phyloP scores from a whole-genome alignment of 2,797 vertebrate genomes.

The Cynopterus sphinx region DNA sequence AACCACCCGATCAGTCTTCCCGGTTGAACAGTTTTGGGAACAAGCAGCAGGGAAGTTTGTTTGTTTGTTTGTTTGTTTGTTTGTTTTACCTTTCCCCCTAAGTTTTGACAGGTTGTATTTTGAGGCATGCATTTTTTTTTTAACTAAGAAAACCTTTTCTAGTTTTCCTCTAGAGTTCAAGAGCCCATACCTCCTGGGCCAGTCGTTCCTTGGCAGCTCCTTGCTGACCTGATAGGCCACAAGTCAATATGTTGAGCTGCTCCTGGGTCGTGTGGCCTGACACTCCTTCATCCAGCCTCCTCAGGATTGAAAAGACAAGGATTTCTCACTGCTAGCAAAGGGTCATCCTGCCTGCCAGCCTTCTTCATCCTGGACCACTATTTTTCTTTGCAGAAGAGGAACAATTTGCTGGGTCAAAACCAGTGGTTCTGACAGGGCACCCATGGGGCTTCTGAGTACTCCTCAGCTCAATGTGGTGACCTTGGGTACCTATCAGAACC shows the following conservation, averaged over 20 bases:
- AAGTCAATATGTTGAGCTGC: not conserved
- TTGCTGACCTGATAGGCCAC: not conserved
- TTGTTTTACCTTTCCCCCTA: not conserved
- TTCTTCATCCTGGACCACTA: not conserved
- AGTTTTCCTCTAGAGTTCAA: slow-evolving; percentile 16
- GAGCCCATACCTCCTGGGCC: not conserved
- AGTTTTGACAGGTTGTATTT: not conserved
- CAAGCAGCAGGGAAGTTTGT: not conserved
- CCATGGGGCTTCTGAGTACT: not conserved
- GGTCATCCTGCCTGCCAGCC: not conserved
- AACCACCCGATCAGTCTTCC: not conserved
- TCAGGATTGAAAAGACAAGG: not conserved
- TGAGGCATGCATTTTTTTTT: not conserved
- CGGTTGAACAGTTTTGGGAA: not conserved
- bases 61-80: not conserved
- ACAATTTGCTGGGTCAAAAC: not conserved
- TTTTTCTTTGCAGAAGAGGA: not conserved
- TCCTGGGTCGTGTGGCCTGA: not conserved
- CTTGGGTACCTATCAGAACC: not conserved
- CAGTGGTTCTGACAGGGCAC: not conserved
- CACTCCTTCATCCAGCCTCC: too few relatives aligned
- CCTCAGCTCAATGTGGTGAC: not conserved
- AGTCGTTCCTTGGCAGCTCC: not conserved
- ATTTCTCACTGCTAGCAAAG: not conserved
- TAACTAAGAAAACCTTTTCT: not conserved